Base-by-base conservation (phyloP, 2,888 invertebrate species). In the Phengaris arion region DNA sequence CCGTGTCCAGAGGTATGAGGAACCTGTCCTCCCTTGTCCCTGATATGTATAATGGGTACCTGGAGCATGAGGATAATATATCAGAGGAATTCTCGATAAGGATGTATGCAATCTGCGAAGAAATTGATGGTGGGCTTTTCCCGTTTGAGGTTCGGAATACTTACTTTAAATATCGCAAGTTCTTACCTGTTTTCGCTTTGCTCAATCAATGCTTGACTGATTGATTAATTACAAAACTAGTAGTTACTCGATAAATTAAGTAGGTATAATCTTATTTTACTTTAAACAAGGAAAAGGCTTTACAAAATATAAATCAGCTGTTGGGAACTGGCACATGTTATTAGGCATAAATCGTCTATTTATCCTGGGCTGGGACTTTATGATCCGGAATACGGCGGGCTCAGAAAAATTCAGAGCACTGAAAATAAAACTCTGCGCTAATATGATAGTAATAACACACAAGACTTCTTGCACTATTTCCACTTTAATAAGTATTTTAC, bases 11-110 rank as follows among this genome's bases (percentile, higher is more conserved):
- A 0, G 97, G 97, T 78, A 97, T 97, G 10, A 95, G 87, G 84
- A 95, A 97, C 45, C 95, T 92, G 76, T 96, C 94, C 74, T 96
- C 96, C 75, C 95, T 93, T 0, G 96, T 96, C 22, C 96, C 97
- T 0, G 97, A 94, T 68, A 98, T 89, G 80, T 95, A 95, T 7
- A 98, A 86, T 0, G 97, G 97, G 87, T 94, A 96, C 80, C 97
- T 96, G 85, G 7, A 85, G 35, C 48, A 45, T 45, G 2, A 22
- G 64, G 5, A 68, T 52, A 74, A 35, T 46, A 2, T 59, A 4
- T 57, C 0, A 57, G 15, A 57, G 6, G 9, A 13, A 48, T 48
- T 8, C 6, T n/a, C 9, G 15, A 22, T 9, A 15, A 22, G 22
- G 22, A 9, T 15, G 9, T 22, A 59, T 10, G 22, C 6, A 9